These are phyloP conservation scores for Danio aesculapii DNA, from an alignment of 2,797 vertebrate genomes.

Conservation along the genomic window DNA sequence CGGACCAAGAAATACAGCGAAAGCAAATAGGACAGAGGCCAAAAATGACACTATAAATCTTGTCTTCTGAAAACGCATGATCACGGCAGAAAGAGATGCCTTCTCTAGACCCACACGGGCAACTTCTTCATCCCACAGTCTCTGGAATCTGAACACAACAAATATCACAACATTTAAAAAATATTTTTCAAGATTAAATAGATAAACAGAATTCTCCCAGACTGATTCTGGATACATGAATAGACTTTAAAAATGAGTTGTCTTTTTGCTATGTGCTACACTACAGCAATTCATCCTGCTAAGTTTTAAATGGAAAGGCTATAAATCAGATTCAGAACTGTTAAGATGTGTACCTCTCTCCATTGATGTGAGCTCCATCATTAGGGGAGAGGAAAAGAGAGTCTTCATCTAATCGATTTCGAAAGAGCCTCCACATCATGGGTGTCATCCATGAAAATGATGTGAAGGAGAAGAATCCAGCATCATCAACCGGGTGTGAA, in stretches of 20 bases:
- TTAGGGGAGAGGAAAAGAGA: constrained; percentile 72
- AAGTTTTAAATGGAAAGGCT: neutral
- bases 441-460: constrained; percentile 81
- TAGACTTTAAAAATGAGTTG: neutral
- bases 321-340: neutral
- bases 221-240: neutral
- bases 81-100: constrained; percentile 74
- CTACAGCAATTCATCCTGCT: neutral
- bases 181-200: no score
- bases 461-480: constrained; percentile 80
- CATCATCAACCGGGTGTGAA: constrained; percentile 77
- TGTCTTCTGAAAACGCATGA: constrained; percentile 80
- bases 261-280: neutral
- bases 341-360: constrained; percentile 72
- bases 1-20: constrained; percentile 72
- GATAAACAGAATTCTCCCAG: neutral
- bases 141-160: constrained; percentile 70
- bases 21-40: constrained; percentile 65
- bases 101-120: constrained; percentile 75
- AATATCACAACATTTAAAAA: neutral
- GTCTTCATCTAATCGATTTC: constrained; percentile 68
- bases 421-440: constrained; percentile 78
- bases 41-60: constrained; percentile 68
- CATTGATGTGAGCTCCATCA: constrained; percentile 72
- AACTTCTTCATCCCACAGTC: constrained; percentile 81